Percentiles rank a stretch among this genome's conserved stretches.
phyloP scores from a whole-genome alignment of 2,113 vertebrate genomes.

The Donacobius atricapilla region DNA sequence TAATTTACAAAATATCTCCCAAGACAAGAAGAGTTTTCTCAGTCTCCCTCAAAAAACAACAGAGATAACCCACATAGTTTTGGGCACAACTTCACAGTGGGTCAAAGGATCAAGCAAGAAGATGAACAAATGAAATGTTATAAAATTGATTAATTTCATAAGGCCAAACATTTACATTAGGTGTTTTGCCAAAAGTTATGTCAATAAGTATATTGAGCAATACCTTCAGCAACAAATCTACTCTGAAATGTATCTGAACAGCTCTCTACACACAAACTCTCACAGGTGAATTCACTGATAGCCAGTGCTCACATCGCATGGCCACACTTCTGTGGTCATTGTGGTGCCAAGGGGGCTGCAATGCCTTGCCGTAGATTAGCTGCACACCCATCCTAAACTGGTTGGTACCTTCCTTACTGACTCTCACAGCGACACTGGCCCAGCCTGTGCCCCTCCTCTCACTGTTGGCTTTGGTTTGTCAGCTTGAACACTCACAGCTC shows the following conservation, averaged over 20 bases:
- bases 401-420: not conserved
- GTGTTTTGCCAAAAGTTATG: not conserved
- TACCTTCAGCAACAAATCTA: not conserved
- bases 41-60: not conserved
- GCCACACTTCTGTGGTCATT: not conserved
- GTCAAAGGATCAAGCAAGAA: not conserved
- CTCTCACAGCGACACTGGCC: not conserved
- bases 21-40: not conserved
- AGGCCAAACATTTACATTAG: not conserved
- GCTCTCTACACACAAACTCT: not conserved
- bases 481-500: not conserved
- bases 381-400: not conserved
- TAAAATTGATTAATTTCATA: not conserved
- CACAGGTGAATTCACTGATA: not conserved
- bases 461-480: not conserved
- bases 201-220: not conserved
- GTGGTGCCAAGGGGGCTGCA: not conserved
- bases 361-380: not conserved
- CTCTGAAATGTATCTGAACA: not conserved
- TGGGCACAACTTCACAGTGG: not conserved
- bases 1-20: not conserved
- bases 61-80: not conserved
- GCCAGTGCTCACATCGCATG: accelerated
- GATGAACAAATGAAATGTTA: not conserved
- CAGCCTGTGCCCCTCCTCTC: not conserved